phyloP scores from a whole-genome alignment of 2,113 vertebrate genomes.

The Trachemys scripta region DNA sequence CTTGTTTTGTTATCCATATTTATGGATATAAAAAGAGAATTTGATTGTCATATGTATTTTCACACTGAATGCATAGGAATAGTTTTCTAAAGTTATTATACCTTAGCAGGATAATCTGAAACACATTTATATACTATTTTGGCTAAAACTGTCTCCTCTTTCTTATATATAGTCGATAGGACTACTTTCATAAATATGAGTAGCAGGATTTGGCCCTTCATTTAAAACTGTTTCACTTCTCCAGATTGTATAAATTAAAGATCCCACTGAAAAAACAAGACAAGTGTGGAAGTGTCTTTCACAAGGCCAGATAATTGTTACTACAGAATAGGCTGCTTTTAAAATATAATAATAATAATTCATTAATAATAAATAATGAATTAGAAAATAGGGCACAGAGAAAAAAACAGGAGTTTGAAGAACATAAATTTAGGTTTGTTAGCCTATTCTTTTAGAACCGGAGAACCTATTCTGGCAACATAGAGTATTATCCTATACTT shows the following conservation, averaged over 20 bases:
- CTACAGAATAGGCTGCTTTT: conserved; percentile 1
- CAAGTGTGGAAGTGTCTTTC: background rate
- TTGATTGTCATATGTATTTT: background rate
- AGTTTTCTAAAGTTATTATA: background rate
- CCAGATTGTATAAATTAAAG: background rate
- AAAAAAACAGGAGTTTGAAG: background rate
- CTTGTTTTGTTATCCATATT: background rate
- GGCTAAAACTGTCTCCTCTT: background rate
- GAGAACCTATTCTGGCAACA: background rate
- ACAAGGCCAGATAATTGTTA: background rate
- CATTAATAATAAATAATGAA: background rate
- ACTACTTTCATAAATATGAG: background rate
- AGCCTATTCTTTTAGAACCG: background rate
- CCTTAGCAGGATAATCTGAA: background rate
- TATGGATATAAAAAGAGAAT: background rate
- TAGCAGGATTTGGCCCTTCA: background rate
- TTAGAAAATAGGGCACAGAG: background rate
- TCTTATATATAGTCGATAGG: background rate
- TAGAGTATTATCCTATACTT: background rate
- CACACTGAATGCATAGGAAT: background rate
- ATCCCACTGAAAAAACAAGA: background rate
- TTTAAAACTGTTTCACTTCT: conserved; percentile 11
- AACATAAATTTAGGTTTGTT: background rate
- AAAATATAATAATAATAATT: background rate
- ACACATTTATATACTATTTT: background rate